A percentile compares a stretch with the other conserved stretches of the same genome.
Conservation (phyloP, 2,888 invertebrate species). For the Alviniconcha strummeri region DNA sequence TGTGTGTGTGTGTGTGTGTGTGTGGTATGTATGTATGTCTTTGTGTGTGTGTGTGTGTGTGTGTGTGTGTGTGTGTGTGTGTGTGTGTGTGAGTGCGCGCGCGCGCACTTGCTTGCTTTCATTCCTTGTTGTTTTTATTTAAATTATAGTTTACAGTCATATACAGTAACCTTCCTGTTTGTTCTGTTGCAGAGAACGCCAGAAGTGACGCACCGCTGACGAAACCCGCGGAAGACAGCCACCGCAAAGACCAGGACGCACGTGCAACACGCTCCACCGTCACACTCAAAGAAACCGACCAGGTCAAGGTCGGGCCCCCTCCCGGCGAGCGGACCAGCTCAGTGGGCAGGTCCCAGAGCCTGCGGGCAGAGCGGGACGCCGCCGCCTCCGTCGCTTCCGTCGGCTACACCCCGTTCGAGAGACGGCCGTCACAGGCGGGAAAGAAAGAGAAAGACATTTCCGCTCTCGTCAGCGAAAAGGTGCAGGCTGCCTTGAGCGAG, state of each 20-base stretch:
- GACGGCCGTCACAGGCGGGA: background rate
- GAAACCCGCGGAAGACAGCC: background rate
- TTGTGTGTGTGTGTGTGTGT: too few relatives aligned
- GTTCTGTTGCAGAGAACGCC: conserved; percentile 14
- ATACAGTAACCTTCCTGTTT: too few relatives aligned
- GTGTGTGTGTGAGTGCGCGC: too few relatives aligned
- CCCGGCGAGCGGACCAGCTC: background rate
- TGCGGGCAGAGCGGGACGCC: too few relatives aligned
- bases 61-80: too few relatives aligned
- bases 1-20: too few relatives aligned
- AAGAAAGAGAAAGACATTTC: background rate
- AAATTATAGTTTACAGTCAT: too few relatives aligned
- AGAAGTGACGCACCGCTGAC: background rate
- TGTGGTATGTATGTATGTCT: too few relatives aligned
- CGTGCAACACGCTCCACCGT: conserved; percentile 12
- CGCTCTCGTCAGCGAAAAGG: too few relatives aligned
- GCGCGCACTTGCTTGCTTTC: too few relatives aligned
- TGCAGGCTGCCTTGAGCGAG: too few relatives aligned
- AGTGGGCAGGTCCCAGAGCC: background rate
- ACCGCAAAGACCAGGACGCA: background rate
- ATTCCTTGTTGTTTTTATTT: too few relatives aligned
- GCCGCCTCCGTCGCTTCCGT: background rate
- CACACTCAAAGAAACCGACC: background rate
- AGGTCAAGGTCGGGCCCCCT: background rate
- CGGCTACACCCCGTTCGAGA: background rate